These are phyloP conservation scores for Elachura formosa DNA, from an alignment of 2,113 vertebrate species.

Conservation along the genomic window DNA sequence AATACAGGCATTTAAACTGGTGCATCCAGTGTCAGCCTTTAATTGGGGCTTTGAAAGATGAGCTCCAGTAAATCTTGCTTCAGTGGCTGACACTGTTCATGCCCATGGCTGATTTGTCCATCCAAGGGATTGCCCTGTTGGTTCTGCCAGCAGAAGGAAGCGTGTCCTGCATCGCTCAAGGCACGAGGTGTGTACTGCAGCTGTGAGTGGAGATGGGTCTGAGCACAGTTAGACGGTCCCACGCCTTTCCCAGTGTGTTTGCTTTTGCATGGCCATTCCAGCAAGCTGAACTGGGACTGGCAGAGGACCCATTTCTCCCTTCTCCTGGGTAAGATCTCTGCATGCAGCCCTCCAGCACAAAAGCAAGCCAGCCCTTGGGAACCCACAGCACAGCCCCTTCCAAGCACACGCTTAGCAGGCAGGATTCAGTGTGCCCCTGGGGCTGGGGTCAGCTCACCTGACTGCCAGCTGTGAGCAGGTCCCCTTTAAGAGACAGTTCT, in stretches of 20 bases:
- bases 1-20: conserved; percentile 20
- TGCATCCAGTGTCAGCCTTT: conserved; percentile 21
- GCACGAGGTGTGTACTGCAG: neutral
- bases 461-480: neutral
- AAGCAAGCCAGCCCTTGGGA: neutral
- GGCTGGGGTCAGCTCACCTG: neutral
- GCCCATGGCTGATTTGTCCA: neutral
- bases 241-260: accelerated
- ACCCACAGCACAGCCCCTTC: neutral
- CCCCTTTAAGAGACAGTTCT: neutral
- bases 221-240: neutral
- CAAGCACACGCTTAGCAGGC: accelerated
- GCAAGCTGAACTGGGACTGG: neutral
- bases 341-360: neutral
- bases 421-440: accelerated
- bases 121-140: accelerated
- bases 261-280: neutral
- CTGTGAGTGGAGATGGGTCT: neutral
- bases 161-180: accelerated
- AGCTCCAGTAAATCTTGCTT: neutral
- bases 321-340: neutral
- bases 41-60: neutral
- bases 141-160: neutral
- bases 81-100: neutral
- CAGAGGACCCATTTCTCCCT: neutral